Evolutionary conservation across 2,113 vertebrate genomes (phyloP), one percentile per base, ranked within the genome.

Genomic region (Thalassoma bifasciatum): DNA sequence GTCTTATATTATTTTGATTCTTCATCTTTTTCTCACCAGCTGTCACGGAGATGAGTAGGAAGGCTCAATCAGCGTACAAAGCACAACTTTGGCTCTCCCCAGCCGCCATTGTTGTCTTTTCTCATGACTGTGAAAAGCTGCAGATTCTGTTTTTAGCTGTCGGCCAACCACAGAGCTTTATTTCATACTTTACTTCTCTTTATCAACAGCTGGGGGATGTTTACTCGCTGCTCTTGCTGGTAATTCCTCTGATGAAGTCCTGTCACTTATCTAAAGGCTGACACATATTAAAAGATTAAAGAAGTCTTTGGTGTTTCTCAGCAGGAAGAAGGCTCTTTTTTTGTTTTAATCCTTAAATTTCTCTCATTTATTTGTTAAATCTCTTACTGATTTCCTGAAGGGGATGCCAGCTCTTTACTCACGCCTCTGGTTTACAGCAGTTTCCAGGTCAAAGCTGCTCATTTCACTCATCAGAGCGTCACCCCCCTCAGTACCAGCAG

Each of bases 41-140:
- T 81, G 80, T 79, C 86, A 81, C 62, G 19, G 69, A 88, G 83
- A 90, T 68, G 80, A 82, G 88, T 84, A 86, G 84, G 84, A 1
- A 17, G 81, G 23, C 86, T 84, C 60, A 77, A 81, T 86, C 72
- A 82, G 53, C 85, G 63, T 75, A 72, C 66, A 6, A 71, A 23
- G 49, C 60, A 9, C 16, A 17, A 17, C 17, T 14, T 46, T 17
- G 14, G 11, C 66, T 44, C 62, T 61, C 53, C 59, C 59, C 44
- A 49, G 42, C 83, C 66, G 78, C 81, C 66, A 72, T 87, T 89
- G 85, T 84, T 81, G 61, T 77, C 49, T 19, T 17, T 19, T 77
- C 51, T 69, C 3, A 70, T 38, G 60, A 74, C 67, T 22, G 46
- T 74, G 47, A 74, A 72, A 81, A 84, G 73, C 60, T 37, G 73